Conservation (phyloP, 2,113 vertebrate genomes). For the Notarius lentiginosus region DNA sequence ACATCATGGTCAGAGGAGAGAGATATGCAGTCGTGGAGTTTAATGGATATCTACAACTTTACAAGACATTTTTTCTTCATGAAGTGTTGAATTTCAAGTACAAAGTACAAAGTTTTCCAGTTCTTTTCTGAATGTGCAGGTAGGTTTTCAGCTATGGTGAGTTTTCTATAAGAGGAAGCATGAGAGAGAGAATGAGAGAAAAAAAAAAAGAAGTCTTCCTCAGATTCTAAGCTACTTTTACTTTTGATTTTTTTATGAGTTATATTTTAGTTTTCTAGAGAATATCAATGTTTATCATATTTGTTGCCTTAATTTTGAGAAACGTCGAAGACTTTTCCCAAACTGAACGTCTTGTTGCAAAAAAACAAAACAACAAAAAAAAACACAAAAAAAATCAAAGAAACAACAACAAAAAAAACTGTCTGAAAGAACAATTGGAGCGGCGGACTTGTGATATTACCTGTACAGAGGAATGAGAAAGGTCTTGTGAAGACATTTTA, state of each 20-base stretch:
- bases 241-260: slow-evolving; percentile 78
- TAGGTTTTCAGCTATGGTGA: slow-evolving; percentile 76
- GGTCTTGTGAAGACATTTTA: slow-evolving; percentile 88
- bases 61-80: slow-evolving; percentile 70
- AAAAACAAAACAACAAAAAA: slow-evolving; percentile 31
- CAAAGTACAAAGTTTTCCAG: slow-evolving; percentile 74
- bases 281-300: slow-evolving; percentile 92
- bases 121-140: slow-evolving; percentile 81
- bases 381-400: slow-evolving; percentile 49
- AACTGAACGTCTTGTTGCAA: slow-evolving; percentile 71
- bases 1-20: slow-evolving; percentile 78
- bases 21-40: slow-evolving; percentile 78
- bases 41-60: slow-evolving; percentile 65
- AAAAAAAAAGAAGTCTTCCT: slow-evolving; percentile 83
- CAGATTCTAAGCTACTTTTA: slow-evolving; percentile 88
- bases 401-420: slow-evolving; percentile 58
- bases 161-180: slow-evolving; percentile 74
- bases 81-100: slow-evolving; percentile 69
- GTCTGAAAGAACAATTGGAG: slow-evolving; percentile 72
- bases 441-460: slow-evolving; percentile 72
- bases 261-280: slow-evolving; percentile 82
- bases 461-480: slow-evolving; percentile 86
- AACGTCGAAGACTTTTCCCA: slow-evolving; percentile 76
- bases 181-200: slow-evolving; percentile 43
- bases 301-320: slow-evolving; percentile 99